Base-by-base conservation (phyloP, 2,113 vertebrate species). In the Paratilapia polleni region DNA sequence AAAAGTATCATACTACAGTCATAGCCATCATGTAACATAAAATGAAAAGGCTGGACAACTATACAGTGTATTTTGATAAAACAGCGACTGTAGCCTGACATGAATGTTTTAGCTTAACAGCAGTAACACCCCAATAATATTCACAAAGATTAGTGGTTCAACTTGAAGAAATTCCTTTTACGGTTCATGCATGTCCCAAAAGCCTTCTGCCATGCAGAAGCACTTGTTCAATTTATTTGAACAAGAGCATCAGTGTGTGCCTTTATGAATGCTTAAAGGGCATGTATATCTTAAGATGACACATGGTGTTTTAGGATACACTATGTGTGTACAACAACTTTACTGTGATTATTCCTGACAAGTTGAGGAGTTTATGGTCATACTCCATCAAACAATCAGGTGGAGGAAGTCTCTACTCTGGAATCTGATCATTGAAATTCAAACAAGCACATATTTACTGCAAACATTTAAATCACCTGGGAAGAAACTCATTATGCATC, bases 401-500 rank as follows among this genome's bases (percentile, higher is more conserved):
- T 52, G 66, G 58, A 68, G 52, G 52, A 73, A 28, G 57, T 62
- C 75, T 81, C 56, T 28, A 14, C 38, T 34, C 73, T 64, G 41
- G 61, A 85, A 89, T 90, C 62, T 74, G 88, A 90, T 93, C 79
- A 93, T 86, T 91, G 87, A 92, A 92, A 94, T 86, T 89, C 89
- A 92, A 92, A 90, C 89, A 79, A 90, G 87, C 70, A 86, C 85
- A 77, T 82, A 91, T 89, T 77, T 70, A 75, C 78, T 54, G 84
- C 84, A 89, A 89, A 92, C 87, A 92, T 93, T 91, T 87, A 91
- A 92, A 93, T 90, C 59, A 88, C 77, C 66, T 52, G 12, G 82
- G 88, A 88, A 84, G 83, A 92, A 88, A 90, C 66, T 85, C 90
- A 94, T 94, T 91, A 91, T 91, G 89, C 80, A 84, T 92, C 80